Conservation (phyloP, 2,888 invertebrate genomes). For the Taphrorychus bicolor region DNA sequence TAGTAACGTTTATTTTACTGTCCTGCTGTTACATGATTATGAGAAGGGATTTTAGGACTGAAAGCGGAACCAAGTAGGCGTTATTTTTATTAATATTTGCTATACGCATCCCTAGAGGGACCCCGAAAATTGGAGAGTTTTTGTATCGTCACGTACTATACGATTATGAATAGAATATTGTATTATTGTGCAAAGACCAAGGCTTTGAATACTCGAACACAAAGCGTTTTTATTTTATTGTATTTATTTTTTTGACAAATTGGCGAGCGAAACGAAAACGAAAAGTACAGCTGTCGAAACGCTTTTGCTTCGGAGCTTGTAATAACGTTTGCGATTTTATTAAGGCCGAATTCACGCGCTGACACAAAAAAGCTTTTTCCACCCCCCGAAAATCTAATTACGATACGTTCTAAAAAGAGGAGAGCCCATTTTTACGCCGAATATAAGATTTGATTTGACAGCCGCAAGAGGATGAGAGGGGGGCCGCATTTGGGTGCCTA, state of each 20-base stretch:
- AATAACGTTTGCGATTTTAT: constrained; percentile 12
- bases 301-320: not conserved
- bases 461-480: no score
- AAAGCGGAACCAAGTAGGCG: constrained; percentile 6
- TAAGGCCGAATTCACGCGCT: constrained; percentile 5
- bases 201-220: no score
- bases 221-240: no score
- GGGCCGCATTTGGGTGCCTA: no score
- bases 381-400: constrained; percentile 15
- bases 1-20: constrained; percentile 51
- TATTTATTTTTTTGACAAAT: no score
- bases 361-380: constrained; percentile 15
- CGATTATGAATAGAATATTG: no score
- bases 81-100: not conserved
- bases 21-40: constrained; percentile 54
- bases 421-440: not conserved
- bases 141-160: no score
- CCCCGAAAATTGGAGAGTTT: no score
- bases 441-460: not conserved
- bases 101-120: not conserved
- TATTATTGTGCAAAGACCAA: no score
- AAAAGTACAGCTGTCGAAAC: constrained; percentile 2
- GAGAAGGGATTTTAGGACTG: constrained; percentile 49
- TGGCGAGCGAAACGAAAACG: not conserved
- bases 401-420: not conserved